A percentile compares a stretch with the other conserved stretches of the same genome.
These are phyloP conservation scores for Scolopax bukidnonensis DNA, from an alignment of 2,797 vertebrate genomes.

Conservation along the genomic window DNA sequence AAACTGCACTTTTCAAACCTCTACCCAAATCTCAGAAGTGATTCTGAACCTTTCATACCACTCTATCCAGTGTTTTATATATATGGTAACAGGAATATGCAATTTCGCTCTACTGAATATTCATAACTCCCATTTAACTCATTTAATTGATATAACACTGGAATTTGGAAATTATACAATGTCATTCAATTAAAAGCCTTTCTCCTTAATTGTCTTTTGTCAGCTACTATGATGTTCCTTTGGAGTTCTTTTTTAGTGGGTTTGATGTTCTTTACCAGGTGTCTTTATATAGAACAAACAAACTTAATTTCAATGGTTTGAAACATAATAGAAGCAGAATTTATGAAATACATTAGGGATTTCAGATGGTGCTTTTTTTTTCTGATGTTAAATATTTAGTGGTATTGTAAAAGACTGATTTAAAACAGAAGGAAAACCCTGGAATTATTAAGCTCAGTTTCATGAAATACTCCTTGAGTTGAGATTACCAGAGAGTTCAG, in stretches of 20 bases:
- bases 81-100: not conserved
- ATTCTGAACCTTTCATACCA: not conserved
- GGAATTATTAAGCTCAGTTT: not conserved
- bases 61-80: not conserved
- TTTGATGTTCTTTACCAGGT: not conserved
- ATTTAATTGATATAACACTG: not conserved
- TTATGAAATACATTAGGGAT: not conserved
- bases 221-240: not conserved
- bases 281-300: not conserved
- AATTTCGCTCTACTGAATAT: not conserved
- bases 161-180: not conserved
- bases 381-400: not conserved
- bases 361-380: not conserved
- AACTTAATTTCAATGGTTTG: not conserved
- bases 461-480: not conserved
- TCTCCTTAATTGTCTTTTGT: not conserved
- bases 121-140: not conserved
- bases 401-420: not conserved
- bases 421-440: not conserved
- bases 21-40: not conserved
- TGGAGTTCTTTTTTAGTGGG: not conserved
- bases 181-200: not conserved
- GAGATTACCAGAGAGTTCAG: not conserved
- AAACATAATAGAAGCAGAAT: not conserved
- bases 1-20: not conserved